phyloP scores from a whole-genome alignment of 2,797 vertebrate species.

The Sciurus vulgaris region DNA sequence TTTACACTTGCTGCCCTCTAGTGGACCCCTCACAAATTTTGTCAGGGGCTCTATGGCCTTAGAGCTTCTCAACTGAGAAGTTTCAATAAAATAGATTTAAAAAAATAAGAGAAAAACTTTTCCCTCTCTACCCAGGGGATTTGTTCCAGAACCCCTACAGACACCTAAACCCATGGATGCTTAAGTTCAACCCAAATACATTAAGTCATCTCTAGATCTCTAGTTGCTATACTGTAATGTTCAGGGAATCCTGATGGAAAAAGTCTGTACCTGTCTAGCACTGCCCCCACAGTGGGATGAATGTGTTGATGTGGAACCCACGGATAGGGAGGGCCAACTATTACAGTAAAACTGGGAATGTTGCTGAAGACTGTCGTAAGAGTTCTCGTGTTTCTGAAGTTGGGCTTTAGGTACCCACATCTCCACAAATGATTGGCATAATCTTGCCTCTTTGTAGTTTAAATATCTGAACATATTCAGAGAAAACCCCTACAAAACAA shows the following conservation, averaged over 20 bases:
- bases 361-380: neutral
- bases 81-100: neutral
- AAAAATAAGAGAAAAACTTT: neutral
- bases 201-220: neutral
- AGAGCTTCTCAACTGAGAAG: neutral
- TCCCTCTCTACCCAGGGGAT: neutral
- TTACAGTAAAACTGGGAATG: neutral
- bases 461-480: neutral
- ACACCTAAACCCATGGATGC: neutral
- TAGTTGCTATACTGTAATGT: neutral
- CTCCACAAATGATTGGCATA: neutral
- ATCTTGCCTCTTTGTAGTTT: neutral
- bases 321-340: neutral
- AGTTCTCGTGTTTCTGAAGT: neutral
- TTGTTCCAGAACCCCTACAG: neutral
- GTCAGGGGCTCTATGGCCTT: neutral
- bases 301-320: neutral
- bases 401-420: neutral
- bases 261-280: neutral
- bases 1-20: constrained; percentile 65
- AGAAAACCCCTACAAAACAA: neutral
- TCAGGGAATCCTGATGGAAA: neutral
- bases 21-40: constrained; percentile 11
- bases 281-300: neutral
- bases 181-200: neutral